Percentiles rank a stretch among this genome's conserved stretches.
These are phyloP conservation scores for Chelonus formosanus DNA, from an alignment of 2,888 invertebrate genomes.

Conservation along the genomic window DNA sequence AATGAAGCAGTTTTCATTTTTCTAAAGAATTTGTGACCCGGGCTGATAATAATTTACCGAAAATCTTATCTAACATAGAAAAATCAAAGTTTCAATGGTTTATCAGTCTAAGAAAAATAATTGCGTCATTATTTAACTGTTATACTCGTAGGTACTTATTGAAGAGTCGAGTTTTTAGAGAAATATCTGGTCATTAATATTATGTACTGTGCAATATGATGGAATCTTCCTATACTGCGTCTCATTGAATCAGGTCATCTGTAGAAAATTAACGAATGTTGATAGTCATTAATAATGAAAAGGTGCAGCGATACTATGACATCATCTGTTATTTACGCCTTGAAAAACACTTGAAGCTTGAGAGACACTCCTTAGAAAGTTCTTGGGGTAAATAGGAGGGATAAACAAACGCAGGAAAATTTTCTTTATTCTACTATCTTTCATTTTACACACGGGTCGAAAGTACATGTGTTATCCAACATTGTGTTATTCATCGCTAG, in stretches of 20 bases:
- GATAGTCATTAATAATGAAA: conserved; percentile 42
- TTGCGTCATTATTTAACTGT: background rate
- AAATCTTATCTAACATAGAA: too few relatives aligned
- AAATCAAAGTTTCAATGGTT: too few relatives aligned
- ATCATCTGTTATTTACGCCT: conserved; percentile 56
- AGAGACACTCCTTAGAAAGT: conserved; percentile 58
- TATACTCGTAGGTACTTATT: background rate
- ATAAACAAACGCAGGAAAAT: conserved; percentile 44
- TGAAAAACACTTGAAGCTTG: conserved; percentile 38
- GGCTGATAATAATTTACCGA: too few relatives aligned
- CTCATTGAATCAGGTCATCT: conserved; percentile 44
- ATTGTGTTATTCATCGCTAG: background rate
- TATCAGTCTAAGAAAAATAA: too few relatives aligned
- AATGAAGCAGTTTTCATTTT: too few relatives aligned
- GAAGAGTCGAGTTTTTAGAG: too few relatives aligned
- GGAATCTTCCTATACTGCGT: background rate
- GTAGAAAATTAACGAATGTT: conserved; percentile 34
- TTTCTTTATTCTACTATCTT: conserved; percentile 26
- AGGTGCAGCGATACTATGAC: conserved; percentile 55
- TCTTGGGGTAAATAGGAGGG: conserved; percentile 34
- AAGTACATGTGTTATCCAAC: too few relatives aligned
- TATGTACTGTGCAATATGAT: background rate
- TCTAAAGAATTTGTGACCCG: too few relatives aligned
- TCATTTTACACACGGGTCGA: background rate
- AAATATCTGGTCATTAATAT: too few relatives aligned